phyloP scores from a whole-genome alignment of 2,888 invertebrate genomes.

The Himalopsyche anomala region DNA sequence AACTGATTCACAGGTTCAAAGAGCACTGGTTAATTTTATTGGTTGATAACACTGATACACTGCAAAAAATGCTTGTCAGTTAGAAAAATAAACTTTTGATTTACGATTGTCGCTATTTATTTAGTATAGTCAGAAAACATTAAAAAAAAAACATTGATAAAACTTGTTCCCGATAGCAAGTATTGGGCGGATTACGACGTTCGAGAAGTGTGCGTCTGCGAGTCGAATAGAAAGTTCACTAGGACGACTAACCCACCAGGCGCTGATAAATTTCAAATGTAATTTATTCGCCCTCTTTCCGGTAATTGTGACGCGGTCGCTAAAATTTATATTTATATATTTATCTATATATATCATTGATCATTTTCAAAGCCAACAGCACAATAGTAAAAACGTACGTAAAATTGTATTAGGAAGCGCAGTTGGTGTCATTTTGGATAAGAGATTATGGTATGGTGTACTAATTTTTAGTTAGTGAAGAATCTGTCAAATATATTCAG shows the following conservation, averaged over 20 bases:
- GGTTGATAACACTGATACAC: too few species aligned
- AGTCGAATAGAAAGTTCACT: constrained; percentile 38
- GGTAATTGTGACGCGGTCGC: constrained; percentile 35
- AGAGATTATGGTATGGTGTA: background rate
- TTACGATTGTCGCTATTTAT: background rate
- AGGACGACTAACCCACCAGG: constrained; percentile 37
- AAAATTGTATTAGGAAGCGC: background rate
- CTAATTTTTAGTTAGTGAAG: constrained; percentile 8
- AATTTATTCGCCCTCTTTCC: constrained; percentile 42
- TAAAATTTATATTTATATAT: background rate
- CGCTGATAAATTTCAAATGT: constrained; percentile 40
- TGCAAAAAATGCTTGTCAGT: background rate
- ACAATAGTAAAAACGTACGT: background rate
- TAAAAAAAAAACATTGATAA: constrained; percentile 1
- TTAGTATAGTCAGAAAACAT: background rate
- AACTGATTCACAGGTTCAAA: constrained; percentile 24
- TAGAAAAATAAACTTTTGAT: background rate
- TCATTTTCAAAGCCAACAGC: background rate
- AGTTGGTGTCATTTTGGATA: background rate
- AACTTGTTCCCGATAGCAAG: background rate
- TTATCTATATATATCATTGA: constrained; percentile 13
- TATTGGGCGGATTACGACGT: constrained; percentile 36
- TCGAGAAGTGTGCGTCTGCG: constrained; percentile 14
- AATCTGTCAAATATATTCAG: constrained; percentile 6
- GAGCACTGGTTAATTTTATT: background rate